Evolutionary conservation across 2,113 vertebrate species (phyloP).

Genomic region (Irena cyanogastra): DNA sequence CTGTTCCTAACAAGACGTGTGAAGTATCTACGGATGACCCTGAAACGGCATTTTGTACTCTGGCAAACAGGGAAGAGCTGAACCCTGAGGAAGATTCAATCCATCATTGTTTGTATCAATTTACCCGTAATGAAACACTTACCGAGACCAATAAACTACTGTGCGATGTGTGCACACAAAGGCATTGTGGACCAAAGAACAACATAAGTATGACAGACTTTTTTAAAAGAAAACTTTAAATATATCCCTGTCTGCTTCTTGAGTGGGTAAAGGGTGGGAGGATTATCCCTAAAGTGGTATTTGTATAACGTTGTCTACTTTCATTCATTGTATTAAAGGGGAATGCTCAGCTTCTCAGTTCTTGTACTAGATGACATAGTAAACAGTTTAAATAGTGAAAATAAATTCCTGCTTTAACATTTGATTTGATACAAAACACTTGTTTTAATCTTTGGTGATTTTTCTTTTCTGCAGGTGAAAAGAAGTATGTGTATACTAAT

Average conservation of each 20-base stretch:
- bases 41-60: conserved; percentile 83
- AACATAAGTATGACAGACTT: conserved; percentile 59
- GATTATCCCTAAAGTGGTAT: background rate
- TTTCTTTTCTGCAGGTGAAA: conserved; percentile 73
- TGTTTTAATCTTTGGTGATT: background rate
- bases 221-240: background rate
- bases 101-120: conserved; percentile 86
- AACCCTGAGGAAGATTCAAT: conserved; percentile 82
- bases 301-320: background rate
- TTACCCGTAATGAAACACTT: conserved; percentile 89
- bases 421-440: background rate
- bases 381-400: background rate
- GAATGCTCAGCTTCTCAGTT: background rate
- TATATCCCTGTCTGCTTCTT: background rate
- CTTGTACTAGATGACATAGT: background rate
- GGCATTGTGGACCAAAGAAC: conserved; percentile 64
- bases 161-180: conserved; percentile 86
- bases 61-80: conserved; percentile 75
- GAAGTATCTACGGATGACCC: conserved; percentile 81
- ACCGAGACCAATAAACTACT: conserved; percentile 87
- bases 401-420: background rate
- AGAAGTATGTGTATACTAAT: conserved; percentile 87
- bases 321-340: background rate
- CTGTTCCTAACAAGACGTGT: conserved; percentile 57
- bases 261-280: background rate